A percentile compares a stretch with the other conserved stretches of the same genome.
These are phyloP conservation scores for Stercorarius parasiticus DNA, from an alignment of 2,113 vertebrate species.

Conservation along the genomic window DNA sequence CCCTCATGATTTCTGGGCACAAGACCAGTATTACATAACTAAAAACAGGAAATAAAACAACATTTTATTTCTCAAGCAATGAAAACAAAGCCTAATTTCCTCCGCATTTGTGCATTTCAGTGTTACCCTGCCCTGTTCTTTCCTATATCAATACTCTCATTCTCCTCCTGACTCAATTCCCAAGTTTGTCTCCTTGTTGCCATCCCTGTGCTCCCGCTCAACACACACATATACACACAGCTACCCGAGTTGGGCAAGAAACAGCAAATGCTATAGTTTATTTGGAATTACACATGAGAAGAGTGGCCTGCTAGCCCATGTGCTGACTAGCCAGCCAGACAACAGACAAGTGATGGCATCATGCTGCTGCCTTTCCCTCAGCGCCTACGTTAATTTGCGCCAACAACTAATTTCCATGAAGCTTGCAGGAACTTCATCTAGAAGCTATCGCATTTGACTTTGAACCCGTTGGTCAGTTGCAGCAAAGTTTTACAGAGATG, in stretches of 20 bases:
- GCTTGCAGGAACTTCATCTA: background rate
- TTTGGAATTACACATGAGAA: background rate
- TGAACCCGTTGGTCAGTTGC: background rate
- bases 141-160: background rate
- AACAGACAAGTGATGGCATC: background rate
- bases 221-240: background rate
- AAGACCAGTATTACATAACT: background rate
- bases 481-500: background rate
- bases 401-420: background rate
- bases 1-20: background rate
- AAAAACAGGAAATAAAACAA: background rate
- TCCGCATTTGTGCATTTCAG: background rate
- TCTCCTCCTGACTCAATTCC: background rate
- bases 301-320: background rate
- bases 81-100: background rate
- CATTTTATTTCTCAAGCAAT: background rate
- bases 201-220: rapidly evolving
- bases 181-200: background rate
- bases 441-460: background rate
- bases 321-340: background rate
- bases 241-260: background rate
- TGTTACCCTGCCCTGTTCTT: background rate
- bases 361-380: background rate
- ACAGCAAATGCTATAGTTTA: background rate
- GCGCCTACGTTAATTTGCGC: background rate